Conservation (phyloP, 1,140 invertebrate species). For the Melitaea cinxia region DNA sequence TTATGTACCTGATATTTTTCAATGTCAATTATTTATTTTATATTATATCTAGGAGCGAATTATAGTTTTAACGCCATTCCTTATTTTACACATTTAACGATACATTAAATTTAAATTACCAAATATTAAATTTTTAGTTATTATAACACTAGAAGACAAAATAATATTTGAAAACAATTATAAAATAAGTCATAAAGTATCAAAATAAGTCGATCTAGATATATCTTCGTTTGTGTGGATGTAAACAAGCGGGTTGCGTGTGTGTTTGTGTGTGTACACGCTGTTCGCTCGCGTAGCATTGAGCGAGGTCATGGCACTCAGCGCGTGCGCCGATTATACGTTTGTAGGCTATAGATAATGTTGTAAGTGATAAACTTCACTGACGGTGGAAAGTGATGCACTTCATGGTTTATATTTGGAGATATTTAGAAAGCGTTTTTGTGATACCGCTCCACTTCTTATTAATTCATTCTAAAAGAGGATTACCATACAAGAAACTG, state of each 20-base stretch:
- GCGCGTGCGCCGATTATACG: constrained; percentile 63
- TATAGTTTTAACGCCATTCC: no score
- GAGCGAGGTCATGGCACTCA: constrained; percentile 76
- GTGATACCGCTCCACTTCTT: no score
- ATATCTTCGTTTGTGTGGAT: constrained; percentile 58
- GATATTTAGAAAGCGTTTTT: constrained; percentile 5
- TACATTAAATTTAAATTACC: no score
- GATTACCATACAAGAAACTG: no score
- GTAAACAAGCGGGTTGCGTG: constrained; percentile 59
- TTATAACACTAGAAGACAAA: no score
- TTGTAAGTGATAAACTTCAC: constrained; percentile 16
- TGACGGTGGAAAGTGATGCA: constrained; percentile 6
- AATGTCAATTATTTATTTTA: no score
- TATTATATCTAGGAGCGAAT: no score
- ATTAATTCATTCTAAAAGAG: no score
- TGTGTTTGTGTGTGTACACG: constrained; percentile 32
- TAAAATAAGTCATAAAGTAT: constrained; percentile 18
- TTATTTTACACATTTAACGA: no score
- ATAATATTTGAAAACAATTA: not conserved
- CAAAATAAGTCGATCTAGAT: constrained; percentile 33
- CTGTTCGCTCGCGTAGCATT: constrained; percentile 63
- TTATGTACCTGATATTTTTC: not conserved
- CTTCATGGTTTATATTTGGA: not conserved
- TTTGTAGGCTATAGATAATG: constrained; percentile 18
- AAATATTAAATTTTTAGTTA: no score